A percentile compares a stretch with the other conserved stretches of the same genome.
phyloP scores from a whole-genome alignment of 2,113 vertebrate genomes.

The Albula glossodonta region DNA sequence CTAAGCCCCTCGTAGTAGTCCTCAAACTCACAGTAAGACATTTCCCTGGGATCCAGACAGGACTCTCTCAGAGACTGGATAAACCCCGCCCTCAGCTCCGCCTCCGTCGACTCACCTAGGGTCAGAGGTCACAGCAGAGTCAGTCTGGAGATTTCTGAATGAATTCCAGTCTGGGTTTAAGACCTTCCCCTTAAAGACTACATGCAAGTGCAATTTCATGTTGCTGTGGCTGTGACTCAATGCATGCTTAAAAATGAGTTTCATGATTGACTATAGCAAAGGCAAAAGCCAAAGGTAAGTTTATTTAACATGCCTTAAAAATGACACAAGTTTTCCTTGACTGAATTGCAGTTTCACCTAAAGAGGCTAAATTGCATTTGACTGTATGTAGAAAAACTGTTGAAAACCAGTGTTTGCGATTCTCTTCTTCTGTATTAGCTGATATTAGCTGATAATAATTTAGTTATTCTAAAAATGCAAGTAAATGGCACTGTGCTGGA shows the following conservation, averaged over 20 bases:
- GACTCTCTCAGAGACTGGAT: conserved; percentile 66
- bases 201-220: no score
- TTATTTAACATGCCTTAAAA: no score
- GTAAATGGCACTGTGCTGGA: background rate
- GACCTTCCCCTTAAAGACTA: background rate
- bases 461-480: background rate
- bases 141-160: background rate
- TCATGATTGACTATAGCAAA: no score
- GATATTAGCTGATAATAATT: background rate
- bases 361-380: background rate
- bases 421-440: background rate
- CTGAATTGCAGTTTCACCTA: background rate
- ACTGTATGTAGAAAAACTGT: background rate
- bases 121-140: conserved; percentile 1
- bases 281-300: no score
- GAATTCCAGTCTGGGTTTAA: background rate
- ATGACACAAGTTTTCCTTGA: background rate
- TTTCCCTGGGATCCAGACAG: conserved; percentile 62
- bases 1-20: conserved; percentile 82
- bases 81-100: conserved; percentile 69
- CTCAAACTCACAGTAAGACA: conserved; percentile 79
- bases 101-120: conserved; percentile 67
- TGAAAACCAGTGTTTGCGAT: background rate
- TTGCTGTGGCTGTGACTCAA: no score
- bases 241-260: no score